Percentiles rank a stretch among this genome's conserved stretches.
Conservation (phyloP, 2,888 invertebrate genomes). For the Eulithis prunata region DNA sequence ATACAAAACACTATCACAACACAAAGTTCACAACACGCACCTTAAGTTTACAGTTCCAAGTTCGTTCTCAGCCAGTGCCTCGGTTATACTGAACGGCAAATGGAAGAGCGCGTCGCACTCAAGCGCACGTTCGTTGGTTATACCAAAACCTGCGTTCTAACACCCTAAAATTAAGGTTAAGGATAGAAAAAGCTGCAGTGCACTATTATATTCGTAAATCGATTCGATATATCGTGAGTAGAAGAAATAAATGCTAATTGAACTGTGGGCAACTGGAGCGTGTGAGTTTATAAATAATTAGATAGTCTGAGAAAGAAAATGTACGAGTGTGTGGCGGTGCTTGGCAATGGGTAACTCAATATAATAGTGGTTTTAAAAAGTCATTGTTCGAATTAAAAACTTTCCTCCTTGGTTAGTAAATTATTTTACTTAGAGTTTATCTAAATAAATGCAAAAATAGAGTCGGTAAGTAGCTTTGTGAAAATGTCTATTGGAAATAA, state of each 20-base stretch:
- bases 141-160: conserved; percentile 69
- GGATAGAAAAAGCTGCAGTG: conserved; percentile 66
- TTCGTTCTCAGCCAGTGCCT: conserved; percentile 79
- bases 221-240: conserved; percentile 55
- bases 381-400: not conserved
- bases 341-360: conserved; percentile 7
- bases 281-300: conserved; percentile 58
- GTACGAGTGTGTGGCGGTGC: not conserved
- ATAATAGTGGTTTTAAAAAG: conserved; percentile 1
- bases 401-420: not conserved
- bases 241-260: conserved; percentile 55
- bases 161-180: conserved; percentile 79
- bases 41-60: conserved; percentile 63
- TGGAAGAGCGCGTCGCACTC: conserved; percentile 73
- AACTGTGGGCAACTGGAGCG: conserved; percentile 59
- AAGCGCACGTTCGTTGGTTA: conserved; percentile 75
- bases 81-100: conserved; percentile 74
- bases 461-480: not conserved
- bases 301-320: conserved; percentile 31
- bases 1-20: conserved; percentile 66
- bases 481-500: too few relatives aligned
- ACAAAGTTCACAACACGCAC: conserved; percentile 68
- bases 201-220: conserved; percentile 59
- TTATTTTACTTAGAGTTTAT: not conserved
- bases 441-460: too few relatives aligned